A percentile compares a stretch with the other conserved stretches of the same genome.
These are phyloP conservation scores for Temnothorax longispinosus DNA, from an alignment of 1,140 invertebrate genomes.

Conservation along the genomic window DNA sequence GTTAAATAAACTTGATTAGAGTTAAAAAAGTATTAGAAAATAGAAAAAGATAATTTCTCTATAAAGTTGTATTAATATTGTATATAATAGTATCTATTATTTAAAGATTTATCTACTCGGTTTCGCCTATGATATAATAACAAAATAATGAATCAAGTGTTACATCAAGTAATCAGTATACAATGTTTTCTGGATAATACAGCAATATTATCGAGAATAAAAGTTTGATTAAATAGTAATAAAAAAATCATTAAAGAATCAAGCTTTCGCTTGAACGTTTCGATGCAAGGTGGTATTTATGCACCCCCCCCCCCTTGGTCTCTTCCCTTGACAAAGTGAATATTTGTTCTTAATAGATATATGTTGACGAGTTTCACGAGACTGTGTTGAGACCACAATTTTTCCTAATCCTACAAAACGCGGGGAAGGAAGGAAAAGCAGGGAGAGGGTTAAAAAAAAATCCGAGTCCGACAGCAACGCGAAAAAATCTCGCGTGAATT, in stretches of 20 bases:
- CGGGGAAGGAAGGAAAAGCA: not conserved
- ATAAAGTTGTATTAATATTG: not conserved
- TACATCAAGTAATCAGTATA: not conserved
- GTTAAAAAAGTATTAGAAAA: not conserved
- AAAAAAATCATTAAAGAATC: not conserved
- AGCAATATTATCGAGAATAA: not conserved
- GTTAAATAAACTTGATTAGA: not conserved
- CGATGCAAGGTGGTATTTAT: not conserved
- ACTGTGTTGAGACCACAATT: slow-evolving; percentile 14
- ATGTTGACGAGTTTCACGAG: slow-evolving; percentile 15
- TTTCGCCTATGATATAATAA: not conserved
- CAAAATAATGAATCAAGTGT: not conserved
- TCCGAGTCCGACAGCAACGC: slow-evolving; percentile 29
- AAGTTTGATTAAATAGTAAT: not conserved
- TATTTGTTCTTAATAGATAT: not conserved
- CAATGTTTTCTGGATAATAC: not conserved
- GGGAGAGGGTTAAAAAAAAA: slow-evolving; percentile 16
- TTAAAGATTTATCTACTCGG: not conserved
- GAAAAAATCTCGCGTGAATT: slow-evolving; percentile 67
- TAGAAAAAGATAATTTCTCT: not conserved
- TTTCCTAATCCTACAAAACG: slow-evolving; percentile 46
- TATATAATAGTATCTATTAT: no score
- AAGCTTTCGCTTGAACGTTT: not conserved
- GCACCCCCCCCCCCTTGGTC: not conserved
- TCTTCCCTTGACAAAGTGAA: not conserved